Evolutionary conservation across 2,888 invertebrate species (phyloP), one percentile per base, ranked within the genome.

Genomic region (Stenurella melanura): DNA sequence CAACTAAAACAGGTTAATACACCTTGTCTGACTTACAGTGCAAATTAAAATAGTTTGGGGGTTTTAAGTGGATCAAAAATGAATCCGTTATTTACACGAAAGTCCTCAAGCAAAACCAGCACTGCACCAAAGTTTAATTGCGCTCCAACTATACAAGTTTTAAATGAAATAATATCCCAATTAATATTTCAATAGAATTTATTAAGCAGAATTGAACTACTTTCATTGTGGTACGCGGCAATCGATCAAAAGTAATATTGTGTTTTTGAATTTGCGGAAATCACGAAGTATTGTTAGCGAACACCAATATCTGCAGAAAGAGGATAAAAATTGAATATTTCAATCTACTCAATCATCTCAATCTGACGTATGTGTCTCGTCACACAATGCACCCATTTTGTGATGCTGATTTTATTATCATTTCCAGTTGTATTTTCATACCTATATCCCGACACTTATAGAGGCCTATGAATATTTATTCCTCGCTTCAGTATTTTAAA

Each of bases 241-340:
- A 67, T 63, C 74, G 66, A 78, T 78, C 78, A 78, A 73, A 56
- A 34, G 34, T 74, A 50, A 61, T 69, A 68, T 75, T 77, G 75
- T 75, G 71, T 76, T 79, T 80, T 71, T 79, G 75, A 73, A 76
- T 80, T 80, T 81, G 74, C 63, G 79, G 78, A 82, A 81, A 81
- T 81, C 76, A 81, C 76, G 73, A 70, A 26, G 74, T 72, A 82
- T 82, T 82, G 82, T 82, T 76, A 58, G 34, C 54, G 63, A 75
- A 70, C 61, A 66, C 58, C 70, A 67, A 69, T 76, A 72, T 79
- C 74, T 61, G 26, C 71, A 74, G 68, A 76, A 72, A 70, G 68
- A 64, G 71, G 67, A 75, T 71, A 77, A 69, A 73, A 79, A 79
- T 79, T 72, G 77, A 74, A 78, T 77, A 69, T 64, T 18, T 75